Evolutionary conservation across 2,888 invertebrate species (phyloP), one percentile per base, ranked within the genome.

Genomic region (Athalia rosae): DNA sequence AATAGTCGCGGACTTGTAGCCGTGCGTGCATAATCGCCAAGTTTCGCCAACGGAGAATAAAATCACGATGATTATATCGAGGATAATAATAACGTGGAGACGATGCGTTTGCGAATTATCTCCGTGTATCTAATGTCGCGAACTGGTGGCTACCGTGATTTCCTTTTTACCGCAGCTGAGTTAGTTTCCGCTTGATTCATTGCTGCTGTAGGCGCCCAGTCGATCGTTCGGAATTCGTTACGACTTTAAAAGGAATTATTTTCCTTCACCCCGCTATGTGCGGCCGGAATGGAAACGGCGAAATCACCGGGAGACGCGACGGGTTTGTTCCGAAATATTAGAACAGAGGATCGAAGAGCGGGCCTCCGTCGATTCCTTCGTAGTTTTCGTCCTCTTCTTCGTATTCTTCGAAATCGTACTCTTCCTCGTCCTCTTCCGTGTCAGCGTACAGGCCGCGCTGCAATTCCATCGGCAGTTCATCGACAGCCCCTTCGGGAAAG

Each of bases 401-500:
- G n/a, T 78, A 79, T 0, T 82, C 79, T 11, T 80, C 79, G 13
- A 50, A 67, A 28, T 28, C 7, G 53, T 53, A 77, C 11, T 80
- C 76, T 9, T 79, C 79, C 8, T 80, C 78, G 6, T 82, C 83
- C 3, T 83, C 83, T 8, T 79, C 79, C 0, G 77, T 76, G 0
- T 82, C 80, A 11, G 76, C 78, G 9, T 77, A 67, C 3, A 78
- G 73, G 7, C 79, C 79, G 28, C 28, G 28, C 6, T 64, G 78
- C 4, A 78, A 50, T 50, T 80, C 80, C 5, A 69, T 45, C 28
- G 79, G 63, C 0, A 78, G 5, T 56, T 80, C 79, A 78, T 85
- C 84, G 5, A 79, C 73, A 3, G 81, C 80, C 5, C 92, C 93
- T 2, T 92, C 91, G 0, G 95, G 95, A 89, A 96, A 96, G 91